These are phyloP conservation scores for Sarcophaga variegata DNA, from an alignment of 2,888 invertebrate genomes.

Conservation along the genomic window DNA sequence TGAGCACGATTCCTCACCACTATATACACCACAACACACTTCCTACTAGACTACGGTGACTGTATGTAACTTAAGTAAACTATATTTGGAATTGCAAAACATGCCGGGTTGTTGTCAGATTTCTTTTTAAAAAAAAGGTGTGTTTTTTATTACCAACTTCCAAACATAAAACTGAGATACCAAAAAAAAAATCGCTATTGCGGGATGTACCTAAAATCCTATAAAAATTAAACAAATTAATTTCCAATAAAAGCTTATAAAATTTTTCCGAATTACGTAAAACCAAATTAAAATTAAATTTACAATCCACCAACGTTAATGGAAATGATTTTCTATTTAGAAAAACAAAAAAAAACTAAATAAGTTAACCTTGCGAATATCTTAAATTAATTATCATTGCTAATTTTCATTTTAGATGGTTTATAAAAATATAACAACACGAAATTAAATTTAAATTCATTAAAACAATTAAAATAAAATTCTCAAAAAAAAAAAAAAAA, in stretches of 20 bases:
- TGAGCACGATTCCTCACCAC: no score
- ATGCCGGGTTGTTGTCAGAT: no score
- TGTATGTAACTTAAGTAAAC: no score
- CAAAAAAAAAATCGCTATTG: background rate
- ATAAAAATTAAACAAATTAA: no score
- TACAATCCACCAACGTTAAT: background rate
- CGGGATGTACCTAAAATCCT: background rate
- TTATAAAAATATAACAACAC: slow-evolving; percentile 53
- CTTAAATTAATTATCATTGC: background rate
- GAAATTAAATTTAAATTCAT: slow-evolving; percentile 45
- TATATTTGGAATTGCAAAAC: no score
- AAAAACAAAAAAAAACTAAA: background rate
- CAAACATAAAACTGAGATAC: background rate
- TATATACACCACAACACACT: no score
- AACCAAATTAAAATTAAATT: background rate
- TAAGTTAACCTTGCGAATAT: slow-evolving; percentile 1
- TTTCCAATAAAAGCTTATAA: no score
- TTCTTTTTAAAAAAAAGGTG: background rate
- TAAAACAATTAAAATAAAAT: slow-evolving; percentile 26
- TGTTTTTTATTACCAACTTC: background rate
- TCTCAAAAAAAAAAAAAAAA: slow-evolving; percentile 25
- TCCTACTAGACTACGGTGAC: no score
- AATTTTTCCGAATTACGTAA: background rate
- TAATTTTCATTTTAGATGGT: slow-evolving; percentile 19
- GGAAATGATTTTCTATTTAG: background rate